Base-by-base conservation (phyloP, 2,888 invertebrate species). In the Brenthis daphne region DNA sequence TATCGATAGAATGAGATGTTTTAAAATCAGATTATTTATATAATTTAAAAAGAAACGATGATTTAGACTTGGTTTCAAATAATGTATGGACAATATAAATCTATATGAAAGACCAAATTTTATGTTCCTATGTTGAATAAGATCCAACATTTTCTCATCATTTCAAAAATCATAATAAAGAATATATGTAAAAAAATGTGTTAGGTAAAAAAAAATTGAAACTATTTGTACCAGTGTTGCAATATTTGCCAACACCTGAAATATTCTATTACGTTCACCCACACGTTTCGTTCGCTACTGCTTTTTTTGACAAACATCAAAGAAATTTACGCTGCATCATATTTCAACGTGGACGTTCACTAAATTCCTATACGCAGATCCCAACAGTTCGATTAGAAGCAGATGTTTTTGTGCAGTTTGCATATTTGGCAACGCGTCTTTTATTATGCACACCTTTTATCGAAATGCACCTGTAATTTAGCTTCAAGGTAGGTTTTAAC, bases 281-380 rank as follows among this genome's bases (percentile, higher is more conserved):
- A 53, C 57, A 50, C 24, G 57, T 43, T 65, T 43, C 57, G 57
- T 53, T 47, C 51, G 58, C 48, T 53, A 12, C 53, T 57, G 66
- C 51, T 58, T 66, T 58, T 43, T 66, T 66, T 60, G 65, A 66
- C 66, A 60, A 66, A 66, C 57, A 66, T 66, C 66, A 66, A 66
- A 66, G 60, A 60, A 55, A 29, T 47, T 66, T 57, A 43, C 51
- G 16, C 54, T 66, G 58, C 60, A 55, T 60, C 54, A 54, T 60
- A 66, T 66, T 58, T 58, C 66, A 43, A 66, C 54, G 58, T 55
- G 48, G 66, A 54, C 58, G 53, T 33, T 55, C 54, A 29, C 66
- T 66, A 66, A 33, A 66, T 60, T 60, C 66, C 54, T 29, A 58
- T 57, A 51, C 65, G 57, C 57, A 65, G 50, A 58, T 53, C 43